Conservation (phyloP, 2,888 invertebrate genomes). For the Tetragnatha montana region DNA sequence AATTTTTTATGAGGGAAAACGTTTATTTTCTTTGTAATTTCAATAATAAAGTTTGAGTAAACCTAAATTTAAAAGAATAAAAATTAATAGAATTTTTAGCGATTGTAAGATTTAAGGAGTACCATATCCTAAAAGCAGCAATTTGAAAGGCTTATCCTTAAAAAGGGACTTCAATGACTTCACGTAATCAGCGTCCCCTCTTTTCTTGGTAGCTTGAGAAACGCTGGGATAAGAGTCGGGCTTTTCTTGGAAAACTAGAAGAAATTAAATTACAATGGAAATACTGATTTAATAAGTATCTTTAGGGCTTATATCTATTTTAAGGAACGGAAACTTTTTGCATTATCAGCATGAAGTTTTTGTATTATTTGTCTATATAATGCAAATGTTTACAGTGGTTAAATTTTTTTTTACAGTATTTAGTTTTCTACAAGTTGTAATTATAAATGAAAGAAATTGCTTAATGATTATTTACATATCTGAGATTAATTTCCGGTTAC, state of each 20-base stretch:
- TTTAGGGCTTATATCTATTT: no score
- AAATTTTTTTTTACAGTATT: no score
- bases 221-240: slow-evolving; percentile 70
- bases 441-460: no score
- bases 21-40: not conserved
- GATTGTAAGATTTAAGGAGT: slow-evolving; percentile 76
- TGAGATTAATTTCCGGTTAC: no score
- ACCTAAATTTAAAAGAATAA: not conserved
- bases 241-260: slow-evolving; percentile 78
- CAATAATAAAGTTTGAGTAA: not conserved
- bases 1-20: not conserved
- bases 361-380: no score
- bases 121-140: slow-evolving; percentile 78
- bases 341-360: no score
- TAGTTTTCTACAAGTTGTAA: no score
- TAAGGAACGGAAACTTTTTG: no score
- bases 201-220: slow-evolving; percentile 55
- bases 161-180: slow-evolving; percentile 64
- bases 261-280: slow-evolving; percentile 80
- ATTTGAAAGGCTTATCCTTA: slow-evolving; percentile 74
- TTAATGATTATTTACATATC: no score
- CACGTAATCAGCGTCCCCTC: slow-evolving; percentile 33
- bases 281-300: no score
- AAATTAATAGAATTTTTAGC: not conserved
- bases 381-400: no score